Evolutionary conservation across 2,797 vertebrate species (phyloP), one percentile per base, ranked within the genome.

Genomic region (Psittacula echo): DNA sequence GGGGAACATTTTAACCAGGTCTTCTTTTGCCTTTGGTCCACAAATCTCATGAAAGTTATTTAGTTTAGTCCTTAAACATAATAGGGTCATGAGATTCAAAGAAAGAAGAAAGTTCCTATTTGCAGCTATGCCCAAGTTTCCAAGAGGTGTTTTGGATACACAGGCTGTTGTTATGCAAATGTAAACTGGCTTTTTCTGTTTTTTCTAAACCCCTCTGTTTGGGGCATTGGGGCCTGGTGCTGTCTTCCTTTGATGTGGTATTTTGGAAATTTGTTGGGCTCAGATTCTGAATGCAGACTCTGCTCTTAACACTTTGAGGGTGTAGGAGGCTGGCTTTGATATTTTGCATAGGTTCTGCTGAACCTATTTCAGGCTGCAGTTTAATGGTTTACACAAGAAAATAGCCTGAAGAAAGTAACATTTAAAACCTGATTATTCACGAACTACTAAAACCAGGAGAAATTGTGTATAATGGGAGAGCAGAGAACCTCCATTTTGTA

Each of bases 331-430:
- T 95, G 79, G 68, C 18, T 92, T 93, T 93, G 92, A 87, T 95
- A 92, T 95, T 95, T 95, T 95, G 42, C 93, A 93, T 82, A 29
- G 17, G 81, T 93, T 97, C 77, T 97, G 68, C 91, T 93, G 66
- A 95, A 87, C 93, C 67, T 97, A 95, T 95, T 96, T 96, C 93
- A 90, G 84, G 86, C 84, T 95, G 67, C 51, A 90, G 74, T 79
- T 90, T 81, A 70, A 53, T 92, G 86, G 66, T 90, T 96, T 92
- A 64, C 67, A 85, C 71, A 87, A 88, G 61, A 94, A 97, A 94
- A 94, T 72, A 94, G 66, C 68, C 74, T 88, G 61, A 90, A 79
- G 77, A 90, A 95, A 86, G 13, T 65, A 85, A 39, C 78, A 87
- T 87, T 89, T 87, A 65, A 91, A 96, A 71, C 41, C 9, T 72